Percentiles rank a stretch among this genome's conserved stretches.
These are phyloP conservation scores for Ruditapes philippinarum DNA, from an alignment of 1,140 invertebrate species.

Conservation along the genomic window DNA sequence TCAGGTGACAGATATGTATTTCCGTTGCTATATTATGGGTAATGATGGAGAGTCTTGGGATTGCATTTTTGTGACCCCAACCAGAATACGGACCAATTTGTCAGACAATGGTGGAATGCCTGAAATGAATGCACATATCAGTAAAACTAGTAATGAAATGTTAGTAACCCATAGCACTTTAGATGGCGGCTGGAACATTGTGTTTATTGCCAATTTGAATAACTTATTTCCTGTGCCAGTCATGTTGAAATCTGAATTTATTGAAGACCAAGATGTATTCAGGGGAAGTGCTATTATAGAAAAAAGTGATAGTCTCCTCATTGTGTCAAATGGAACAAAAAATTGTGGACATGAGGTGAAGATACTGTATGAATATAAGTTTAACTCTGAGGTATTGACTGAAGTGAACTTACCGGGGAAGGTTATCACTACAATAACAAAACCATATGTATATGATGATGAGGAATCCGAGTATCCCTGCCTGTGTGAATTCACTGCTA, in stretches of 20 bases:
- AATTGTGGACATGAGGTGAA: conserved; percentile 34
- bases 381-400: conserved; percentile 29
- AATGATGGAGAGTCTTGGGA: conserved; percentile 47
- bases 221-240: conserved; percentile 25
- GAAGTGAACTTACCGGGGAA: neutral
- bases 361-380: conserved; percentile 54
- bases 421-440: neutral
- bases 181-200: conserved; percentile 57
- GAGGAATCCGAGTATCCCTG: conserved; percentile 45
- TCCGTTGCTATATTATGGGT: conserved; percentile 29
- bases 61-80: conserved; percentile 37
- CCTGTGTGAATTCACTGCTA: conserved; percentile 29
- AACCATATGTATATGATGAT: conserved; percentile 45
- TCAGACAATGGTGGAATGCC: conserved; percentile 46
- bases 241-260: conserved; percentile 55
- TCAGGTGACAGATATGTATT: conserved; percentile 47
- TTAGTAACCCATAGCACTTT: conserved; percentile 51
- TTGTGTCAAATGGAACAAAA: conserved; percentile 53
- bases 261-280: conserved; percentile 51
- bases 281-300: conserved; percentile 47
- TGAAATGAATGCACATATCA: conserved; percentile 52
- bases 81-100: conserved; percentile 33
- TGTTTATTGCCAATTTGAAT: conserved; percentile 46
- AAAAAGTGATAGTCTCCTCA: conserved; percentile 14
- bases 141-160: conserved; percentile 55